Evolutionary conservation across 1,140 invertebrate genomes (phyloP).

Genomic region (Caenorhabditis remanei): DNA sequence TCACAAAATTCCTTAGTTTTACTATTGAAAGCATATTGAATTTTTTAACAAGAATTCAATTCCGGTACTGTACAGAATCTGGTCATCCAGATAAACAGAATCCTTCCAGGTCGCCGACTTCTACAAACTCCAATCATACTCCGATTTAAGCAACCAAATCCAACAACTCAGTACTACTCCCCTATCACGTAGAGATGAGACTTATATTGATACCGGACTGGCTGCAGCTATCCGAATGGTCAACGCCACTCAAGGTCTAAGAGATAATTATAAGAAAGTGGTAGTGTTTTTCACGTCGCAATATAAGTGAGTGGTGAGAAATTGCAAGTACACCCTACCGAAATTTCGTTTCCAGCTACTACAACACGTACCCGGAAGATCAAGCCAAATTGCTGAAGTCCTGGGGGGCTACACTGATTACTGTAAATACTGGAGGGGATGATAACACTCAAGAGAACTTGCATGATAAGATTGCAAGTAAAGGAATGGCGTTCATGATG

Average conservation of each 20-base stretch:
- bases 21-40: too few species aligned
- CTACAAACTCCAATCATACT: slow-evolving; percentile 34
- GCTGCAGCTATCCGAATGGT: background rate
- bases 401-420: background rate
- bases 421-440: slow-evolving; percentile 23
- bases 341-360: too few species aligned
- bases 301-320: slow-evolving; percentile 1
- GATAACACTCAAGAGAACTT: background rate
- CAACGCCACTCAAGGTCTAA: background rate
- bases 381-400: background rate
- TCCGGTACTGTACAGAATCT: too few species aligned
- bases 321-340: too few species aligned
- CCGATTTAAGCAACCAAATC: background rate
- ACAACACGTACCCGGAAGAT: background rate
- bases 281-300: background rate
- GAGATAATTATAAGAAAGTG: slow-evolving; percentile 50
- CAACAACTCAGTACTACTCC: slow-evolving; percentile 3
- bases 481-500: slow-evolving; percentile 10
- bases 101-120: slow-evolving; percentile 21
- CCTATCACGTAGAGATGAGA: background rate
- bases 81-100: too few species aligned
- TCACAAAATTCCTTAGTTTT: too few species aligned
- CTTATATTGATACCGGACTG: slow-evolving; percentile 4
- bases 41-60: too few species aligned
- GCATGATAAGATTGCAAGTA: background rate